Evolutionary conservation across 2,888 invertebrate species (phyloP), one percentile per base, ranked within the genome.

Genomic region (Pogonocherus hispidulus): DNA sequence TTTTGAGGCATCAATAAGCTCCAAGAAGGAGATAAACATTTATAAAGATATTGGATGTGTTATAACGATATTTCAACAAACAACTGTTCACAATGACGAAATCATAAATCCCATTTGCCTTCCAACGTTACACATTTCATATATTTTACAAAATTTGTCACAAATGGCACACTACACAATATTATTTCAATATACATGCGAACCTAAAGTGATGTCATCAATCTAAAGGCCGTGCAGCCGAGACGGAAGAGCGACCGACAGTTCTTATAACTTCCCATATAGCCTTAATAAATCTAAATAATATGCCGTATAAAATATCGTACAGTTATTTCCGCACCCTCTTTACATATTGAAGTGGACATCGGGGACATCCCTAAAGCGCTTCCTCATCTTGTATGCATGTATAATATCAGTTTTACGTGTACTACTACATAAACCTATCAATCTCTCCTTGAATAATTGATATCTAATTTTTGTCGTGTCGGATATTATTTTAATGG

Each of bases 231-330:
- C 70, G 62, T 68, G 73, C 75, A 75, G 71, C 70, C 69, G 74
- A 70, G 73, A 73, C 69, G 71, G 75, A 75, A 77, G 72, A 77
- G 74, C 74, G 76, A 76, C 77, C 78, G 78, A 77, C 80, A 79
- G 79, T 80, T 81, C 81, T 82, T 84, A 83, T 83, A 82, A 80
- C 83, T 81, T 82, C 82, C 80, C 80, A 80, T 81, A 81, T 80
- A 80, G 79, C 77, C 76, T 79, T 81, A 82, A 84, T 84, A 84
- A 84, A 84, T 84, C 82, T 84, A 81, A 84, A 84, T 83, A 83
- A 83, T 83, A 83, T 81, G 78, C 79, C 78, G 77, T 73, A 81
- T 79, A 81, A 81, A 78, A 81, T 81, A 80, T 79, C 73, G 76
- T 77, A 73, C 66, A 70, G 74, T 75, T 76, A 73, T 72, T 73